Percentiles rank a stretch among this genome's conserved stretches.
Evolutionary conservation across 1,140 invertebrate species (phyloP).

Genomic region (Leptinotarsa undecemlineata): DNA sequence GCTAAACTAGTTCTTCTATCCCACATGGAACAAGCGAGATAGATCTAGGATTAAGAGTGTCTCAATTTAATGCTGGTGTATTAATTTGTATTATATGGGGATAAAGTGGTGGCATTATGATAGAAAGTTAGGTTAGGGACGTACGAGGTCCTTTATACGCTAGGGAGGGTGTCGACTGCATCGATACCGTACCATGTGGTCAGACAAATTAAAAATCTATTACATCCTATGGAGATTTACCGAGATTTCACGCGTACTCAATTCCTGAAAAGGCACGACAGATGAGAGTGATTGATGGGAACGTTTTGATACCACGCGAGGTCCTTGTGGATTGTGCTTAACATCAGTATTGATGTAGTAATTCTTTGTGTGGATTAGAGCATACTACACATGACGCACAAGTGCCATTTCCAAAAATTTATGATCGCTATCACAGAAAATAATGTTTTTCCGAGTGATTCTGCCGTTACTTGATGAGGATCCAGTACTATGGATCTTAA

Average conservation of each 20-base stretch:
- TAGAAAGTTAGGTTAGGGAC: conserved; percentile 42
- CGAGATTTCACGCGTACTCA: conserved; percentile 34
- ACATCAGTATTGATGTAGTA: too few relatives aligned
- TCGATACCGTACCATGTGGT: conserved; percentile 46
- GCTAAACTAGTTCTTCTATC: neutral
- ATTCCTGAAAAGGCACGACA: conserved; percentile 13
- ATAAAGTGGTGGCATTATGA: conserved; percentile 51
- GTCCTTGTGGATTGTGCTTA: too few relatives aligned
- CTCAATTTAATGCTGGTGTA: conserved; percentile 51
- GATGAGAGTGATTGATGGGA: neutral
- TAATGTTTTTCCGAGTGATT: neutral
- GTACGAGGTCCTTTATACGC: conserved; percentile 23
- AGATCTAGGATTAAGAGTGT: conserved; percentile 43
- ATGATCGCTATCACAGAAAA: neutral
- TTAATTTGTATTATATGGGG: conserved; percentile 52
- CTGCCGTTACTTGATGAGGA: too few relatives aligned
- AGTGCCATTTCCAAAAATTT: neutral
- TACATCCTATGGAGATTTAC: conserved; percentile 37
- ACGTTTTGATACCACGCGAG: too few relatives aligned
- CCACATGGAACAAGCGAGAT: neutral
- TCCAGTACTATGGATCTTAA: too few relatives aligned
- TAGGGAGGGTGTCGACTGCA: conserved; percentile 33
- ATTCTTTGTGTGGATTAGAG: too few relatives aligned
- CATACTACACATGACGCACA: neutral
- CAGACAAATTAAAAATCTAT: conserved; percentile 51